Evolutionary conservation across 2,113 vertebrate genomes (phyloP).

Genomic region (Scalopus aquaticus): DNA sequence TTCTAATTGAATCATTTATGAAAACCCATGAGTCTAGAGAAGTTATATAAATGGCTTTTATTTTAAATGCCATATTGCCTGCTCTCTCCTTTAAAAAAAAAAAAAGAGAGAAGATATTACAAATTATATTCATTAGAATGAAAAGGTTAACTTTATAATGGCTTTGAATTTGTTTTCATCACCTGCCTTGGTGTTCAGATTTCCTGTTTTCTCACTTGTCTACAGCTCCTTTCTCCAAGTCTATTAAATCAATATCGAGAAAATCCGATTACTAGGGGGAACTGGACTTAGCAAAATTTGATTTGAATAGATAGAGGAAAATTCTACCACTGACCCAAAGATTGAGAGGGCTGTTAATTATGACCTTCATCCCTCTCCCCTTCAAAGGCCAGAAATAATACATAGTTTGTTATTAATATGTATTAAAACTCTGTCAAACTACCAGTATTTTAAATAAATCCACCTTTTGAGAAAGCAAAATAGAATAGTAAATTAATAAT

Average conservation of each 20-base stretch:
- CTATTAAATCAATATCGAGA: background rate
- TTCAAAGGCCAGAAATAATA: background rate
- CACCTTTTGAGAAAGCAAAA: background rate
- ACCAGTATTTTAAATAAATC: background rate
- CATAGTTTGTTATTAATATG: background rate
- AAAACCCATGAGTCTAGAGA: background rate
- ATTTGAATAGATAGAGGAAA: background rate
- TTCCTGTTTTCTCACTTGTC: background rate
- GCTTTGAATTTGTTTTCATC: background rate
- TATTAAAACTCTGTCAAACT: background rate
- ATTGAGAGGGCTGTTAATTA: background rate
- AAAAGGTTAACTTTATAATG: background rate
- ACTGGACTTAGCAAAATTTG: background rate
- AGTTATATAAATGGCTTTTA: constrained; percentile 26
- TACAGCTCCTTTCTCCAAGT: background rate
- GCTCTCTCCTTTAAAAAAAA: background rate
- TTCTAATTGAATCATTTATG: background rate
- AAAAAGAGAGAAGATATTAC: background rate
- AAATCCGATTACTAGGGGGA: background rate
- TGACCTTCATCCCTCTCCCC: background rate
- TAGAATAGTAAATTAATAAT: background rate
- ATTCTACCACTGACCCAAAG: background rate
- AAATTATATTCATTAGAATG: background rate
- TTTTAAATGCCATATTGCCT: background rate
- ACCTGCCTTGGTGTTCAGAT: background rate